Evolutionary conservation across 2,888 invertebrate genomes (phyloP).

Genomic region (Pristionchus arcanus): DNA sequence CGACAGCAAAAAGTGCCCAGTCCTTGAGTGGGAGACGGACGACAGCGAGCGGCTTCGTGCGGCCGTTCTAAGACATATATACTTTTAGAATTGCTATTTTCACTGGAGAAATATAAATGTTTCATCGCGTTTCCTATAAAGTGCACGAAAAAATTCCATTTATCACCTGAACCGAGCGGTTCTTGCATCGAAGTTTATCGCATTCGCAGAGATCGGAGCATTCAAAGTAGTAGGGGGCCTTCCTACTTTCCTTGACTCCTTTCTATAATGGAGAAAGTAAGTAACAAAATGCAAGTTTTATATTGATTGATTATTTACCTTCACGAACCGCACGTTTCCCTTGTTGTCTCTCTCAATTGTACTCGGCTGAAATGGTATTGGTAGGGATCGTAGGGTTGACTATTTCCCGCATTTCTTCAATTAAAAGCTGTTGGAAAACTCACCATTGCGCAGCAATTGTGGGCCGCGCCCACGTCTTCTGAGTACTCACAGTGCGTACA

Average conservation of each 20-base stretch:
- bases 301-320: no score
- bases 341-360: not conserved
- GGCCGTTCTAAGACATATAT: not conserved
- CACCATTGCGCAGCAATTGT: not conserved
- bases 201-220: not conserved
- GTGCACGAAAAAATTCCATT: not conserved
- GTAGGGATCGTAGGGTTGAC: not conserved
- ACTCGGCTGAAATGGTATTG: not conserved
- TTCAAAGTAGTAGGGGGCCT: not conserved
- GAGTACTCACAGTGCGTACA: not conserved
- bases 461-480: not conserved
- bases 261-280: not conserved
- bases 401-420: no score
- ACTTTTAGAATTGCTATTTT: not conserved
- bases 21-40: not conserved
- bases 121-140: not conserved
- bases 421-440: not conserved
- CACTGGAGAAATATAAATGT: not conserved
- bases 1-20: not conserved
- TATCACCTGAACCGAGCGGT: not conserved
- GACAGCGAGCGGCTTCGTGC: not conserved
- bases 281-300: no score
- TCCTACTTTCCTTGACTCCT: not conserved
- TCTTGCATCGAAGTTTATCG: not conserved
- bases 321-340: not conserved